Conservation (phyloP, 1,140 invertebrate genomes). For the Contarinia nasturtii region DNA sequence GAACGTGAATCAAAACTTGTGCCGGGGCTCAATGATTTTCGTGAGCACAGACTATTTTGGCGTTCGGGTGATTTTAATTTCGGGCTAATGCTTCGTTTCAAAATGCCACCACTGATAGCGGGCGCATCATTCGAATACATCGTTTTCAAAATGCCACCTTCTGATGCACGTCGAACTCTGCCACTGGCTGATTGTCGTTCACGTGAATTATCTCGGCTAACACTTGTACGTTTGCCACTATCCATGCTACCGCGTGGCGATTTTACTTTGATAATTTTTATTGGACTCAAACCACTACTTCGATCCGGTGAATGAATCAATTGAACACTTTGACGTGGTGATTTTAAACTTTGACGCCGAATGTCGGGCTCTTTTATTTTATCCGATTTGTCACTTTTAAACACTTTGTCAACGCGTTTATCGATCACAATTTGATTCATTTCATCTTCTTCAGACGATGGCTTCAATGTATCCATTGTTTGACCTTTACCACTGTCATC, state of each 20-base stretch:
- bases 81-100: slow-evolving; percentile 18
- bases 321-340: slow-evolving; percentile 17
- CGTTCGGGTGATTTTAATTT: not conserved
- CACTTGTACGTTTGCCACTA: slow-evolving; percentile 16
- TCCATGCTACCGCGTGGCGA: slow-evolving; percentile 18
- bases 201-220: slow-evolving; percentile 19
- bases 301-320: slow-evolving; percentile 17
- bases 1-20: slow-evolving; percentile 20
- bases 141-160: slow-evolving; percentile 16
- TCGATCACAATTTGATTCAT: slow-evolving; percentile 14
- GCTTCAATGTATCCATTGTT: not conserved
- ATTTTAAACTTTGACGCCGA: slow-evolving; percentile 7
- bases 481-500: not conserved
- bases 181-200: slow-evolving; percentile 15
- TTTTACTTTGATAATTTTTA: slow-evolving; percentile 23
- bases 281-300: slow-evolving; percentile 20
- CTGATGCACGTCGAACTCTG: slow-evolving; percentile 17
- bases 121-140: not conserved
- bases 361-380: slow-evolving; percentile 4
- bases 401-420: slow-evolving; percentile 22
- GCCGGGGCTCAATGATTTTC: slow-evolving; percentile 17
- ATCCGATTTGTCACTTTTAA: slow-evolving; percentile 16
- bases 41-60: not conserved
- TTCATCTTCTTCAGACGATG: not conserved
- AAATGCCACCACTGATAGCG: slow-evolving; percentile 8